A percentile compares a stretch with the other conserved stretches of the same genome.
These are phyloP conservation scores for Corythoichthys intestinalis DNA, from an alignment of 2,113 vertebrate species.

Conservation along the genomic window DNA sequence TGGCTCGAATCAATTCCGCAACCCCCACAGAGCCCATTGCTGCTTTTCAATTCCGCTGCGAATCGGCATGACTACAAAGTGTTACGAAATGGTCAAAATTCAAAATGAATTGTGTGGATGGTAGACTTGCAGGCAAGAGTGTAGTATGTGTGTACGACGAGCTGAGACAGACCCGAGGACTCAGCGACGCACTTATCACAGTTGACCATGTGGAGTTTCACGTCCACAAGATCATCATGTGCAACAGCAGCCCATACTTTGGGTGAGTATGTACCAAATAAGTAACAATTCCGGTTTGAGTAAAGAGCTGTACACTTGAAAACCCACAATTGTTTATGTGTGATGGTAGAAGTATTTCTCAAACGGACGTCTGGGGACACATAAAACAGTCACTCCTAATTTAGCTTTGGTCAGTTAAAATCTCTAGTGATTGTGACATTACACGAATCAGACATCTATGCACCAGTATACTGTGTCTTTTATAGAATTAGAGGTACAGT, in stretches of 20 bases:
- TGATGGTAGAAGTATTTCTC: not conserved
- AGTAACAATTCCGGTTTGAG: not conserved
- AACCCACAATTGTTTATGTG: not conserved
- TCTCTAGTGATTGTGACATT: not conserved
- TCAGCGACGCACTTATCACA: slow-evolving; percentile 27
- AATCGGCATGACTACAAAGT: not conserved
- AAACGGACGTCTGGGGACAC: not conserved
- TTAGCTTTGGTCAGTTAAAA: not conserved
- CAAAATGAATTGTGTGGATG: slow-evolving; percentile 7
- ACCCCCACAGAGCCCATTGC: not conserved
- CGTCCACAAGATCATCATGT: slow-evolving; percentile 35
- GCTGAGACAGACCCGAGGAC: slow-evolving; percentile 6
- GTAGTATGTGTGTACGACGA: slow-evolving; percentile 12
- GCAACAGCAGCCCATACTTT: slow-evolving; percentile 33
- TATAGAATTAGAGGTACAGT: too few species aligned
- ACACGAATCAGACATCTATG: not conserved
- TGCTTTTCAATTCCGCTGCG: not conserved
- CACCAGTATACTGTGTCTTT: too few species aligned
- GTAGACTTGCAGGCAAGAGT: slow-evolving; percentile 8
- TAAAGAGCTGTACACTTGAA: not conserved
- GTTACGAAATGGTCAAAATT: slow-evolving; percentile 6
- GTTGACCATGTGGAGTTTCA: slow-evolving; percentile 17
- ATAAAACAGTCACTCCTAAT: not conserved
- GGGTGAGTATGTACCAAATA: slow-evolving; percentile 14
- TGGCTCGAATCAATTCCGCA: not conserved